Evolutionary conservation across 2,888 invertebrate genomes (phyloP), one percentile per base, ranked within the genome.

Genomic region (Imbricaverruca yamaguchii): DNA sequence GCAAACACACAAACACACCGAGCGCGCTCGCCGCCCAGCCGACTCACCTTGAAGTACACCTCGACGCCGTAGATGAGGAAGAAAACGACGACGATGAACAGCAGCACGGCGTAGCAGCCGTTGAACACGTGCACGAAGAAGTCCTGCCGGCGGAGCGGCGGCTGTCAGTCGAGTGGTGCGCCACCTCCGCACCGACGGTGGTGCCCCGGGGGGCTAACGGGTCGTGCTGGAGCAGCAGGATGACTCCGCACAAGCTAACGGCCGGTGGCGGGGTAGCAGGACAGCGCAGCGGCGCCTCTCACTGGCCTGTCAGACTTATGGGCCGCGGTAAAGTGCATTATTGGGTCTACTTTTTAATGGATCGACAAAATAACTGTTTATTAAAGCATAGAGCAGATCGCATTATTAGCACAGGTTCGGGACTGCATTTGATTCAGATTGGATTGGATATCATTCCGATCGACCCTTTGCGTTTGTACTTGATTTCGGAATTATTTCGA

Each of bases 1-100:
- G 39, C 39, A 39, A 4, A 39, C 39, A 39, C 39, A 39, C 39
- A n/a, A n/a, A 39, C 39, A 39, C 39, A 39, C 39, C 1, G 39
- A 39, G 39, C 39, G 39, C 39, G 39, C 39, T 39, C 39, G 4
- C 39, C 39, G 39, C 39, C 4, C 39, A 39, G 4, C 39, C 39
- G 21, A 9, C 74, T 74, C 74, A 94, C 94, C 91, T 96, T 96
- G 87, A 97, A 96, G 88, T 92, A 97, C 13, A 97, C 96, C 88
- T 96, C 96, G 39, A 96, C 94, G 80, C 97, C 96, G 87, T 96
- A 97, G 84, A 96, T 95, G 81, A 97, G 91, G 89, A 96, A 97
- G 89, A 96, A 95, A 23, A 95, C 90, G 82, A 96, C 95, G 78
- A 95, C 94, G 83, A 96, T 92, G 87, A 96, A 92, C 83, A 96